Evolutionary conservation across 1,140 invertebrate species (phyloP).

Genomic region (Melanaphis sacchari): DNA sequence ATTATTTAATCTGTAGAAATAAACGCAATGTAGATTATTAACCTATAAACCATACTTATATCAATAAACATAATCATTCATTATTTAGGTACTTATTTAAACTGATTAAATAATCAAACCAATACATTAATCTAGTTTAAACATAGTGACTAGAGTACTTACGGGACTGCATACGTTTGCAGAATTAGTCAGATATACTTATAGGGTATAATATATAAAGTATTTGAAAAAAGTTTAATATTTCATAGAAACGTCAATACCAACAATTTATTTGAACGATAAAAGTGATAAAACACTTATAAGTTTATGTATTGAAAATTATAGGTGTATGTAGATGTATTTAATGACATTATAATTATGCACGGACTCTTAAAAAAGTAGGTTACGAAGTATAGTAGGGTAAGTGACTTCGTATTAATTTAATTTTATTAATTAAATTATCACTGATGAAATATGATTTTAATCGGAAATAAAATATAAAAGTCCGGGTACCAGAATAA

Average conservation of each 20-base stretch:
- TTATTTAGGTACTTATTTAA: not conserved
- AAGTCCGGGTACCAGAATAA: conserved; percentile 4
- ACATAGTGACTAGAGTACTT: not conserved
- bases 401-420: not conserved
- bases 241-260: not conserved
- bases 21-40: not conserved
- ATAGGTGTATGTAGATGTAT: not conserved
- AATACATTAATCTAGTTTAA: not conserved
- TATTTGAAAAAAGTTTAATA: not conserved
- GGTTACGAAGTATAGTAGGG: not conserved
- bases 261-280: not conserved
- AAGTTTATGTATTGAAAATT: not conserved
- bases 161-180: not conserved
- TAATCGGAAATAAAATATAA: conserved; percentile 40
- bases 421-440: conserved; percentile 29
- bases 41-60: not conserved
- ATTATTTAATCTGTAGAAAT: not conserved
- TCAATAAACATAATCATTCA: not conserved
- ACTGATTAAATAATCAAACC: not conserved
- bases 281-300: not conserved
- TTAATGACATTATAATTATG: not conserved
- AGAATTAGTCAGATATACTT: not conserved
- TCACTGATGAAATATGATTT: conserved; percentile 32
- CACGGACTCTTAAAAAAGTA: not conserved
- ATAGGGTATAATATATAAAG: not conserved